A percentile compares a stretch with the other conserved stretches of the same genome.
Conservation (phyloP, 1,140 invertebrate genomes). For the Lamellibrachia luymesi region DNA sequence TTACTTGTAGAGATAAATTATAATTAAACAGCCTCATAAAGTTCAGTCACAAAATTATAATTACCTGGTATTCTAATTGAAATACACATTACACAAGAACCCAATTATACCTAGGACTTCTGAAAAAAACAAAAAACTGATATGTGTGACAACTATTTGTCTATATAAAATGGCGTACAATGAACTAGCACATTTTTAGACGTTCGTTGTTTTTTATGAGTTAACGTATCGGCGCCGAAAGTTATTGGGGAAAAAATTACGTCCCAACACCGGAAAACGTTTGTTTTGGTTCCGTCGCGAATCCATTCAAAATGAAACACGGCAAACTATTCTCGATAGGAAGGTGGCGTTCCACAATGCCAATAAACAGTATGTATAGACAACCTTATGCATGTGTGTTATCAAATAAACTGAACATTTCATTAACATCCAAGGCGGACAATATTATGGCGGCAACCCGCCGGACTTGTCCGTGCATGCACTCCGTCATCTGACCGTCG, state of each 20-base stretch:
- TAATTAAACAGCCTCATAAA: too few relatives aligned
- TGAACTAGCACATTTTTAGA: background rate
- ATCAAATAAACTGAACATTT: background rate
- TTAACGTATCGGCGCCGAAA: background rate
- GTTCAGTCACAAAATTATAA: too few relatives aligned
- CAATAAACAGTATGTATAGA: background rate
- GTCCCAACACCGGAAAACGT: background rate
- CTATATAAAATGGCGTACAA: too few relatives aligned
- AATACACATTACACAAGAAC: too few relatives aligned
- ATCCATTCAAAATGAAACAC: background rate
- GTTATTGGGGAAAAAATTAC: background rate
- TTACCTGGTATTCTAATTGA: too few relatives aligned
- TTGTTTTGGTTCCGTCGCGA: background rate
- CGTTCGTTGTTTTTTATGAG: background rate
- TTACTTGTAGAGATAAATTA: too few relatives aligned
- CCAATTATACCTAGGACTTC: too few relatives aligned
- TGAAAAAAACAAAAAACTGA: too few relatives aligned
- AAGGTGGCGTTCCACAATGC: background rate
- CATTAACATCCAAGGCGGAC: background rate
- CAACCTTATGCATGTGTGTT: background rate
- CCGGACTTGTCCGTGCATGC: background rate
- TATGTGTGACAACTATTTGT: too few relatives aligned
- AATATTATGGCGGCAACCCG: background rate
- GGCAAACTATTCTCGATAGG: background rate
- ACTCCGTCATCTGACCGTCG: background rate